Conservation (phyloP, 2,113 vertebrate genomes). For the Machaerirhynchus nigripectus region DNA sequence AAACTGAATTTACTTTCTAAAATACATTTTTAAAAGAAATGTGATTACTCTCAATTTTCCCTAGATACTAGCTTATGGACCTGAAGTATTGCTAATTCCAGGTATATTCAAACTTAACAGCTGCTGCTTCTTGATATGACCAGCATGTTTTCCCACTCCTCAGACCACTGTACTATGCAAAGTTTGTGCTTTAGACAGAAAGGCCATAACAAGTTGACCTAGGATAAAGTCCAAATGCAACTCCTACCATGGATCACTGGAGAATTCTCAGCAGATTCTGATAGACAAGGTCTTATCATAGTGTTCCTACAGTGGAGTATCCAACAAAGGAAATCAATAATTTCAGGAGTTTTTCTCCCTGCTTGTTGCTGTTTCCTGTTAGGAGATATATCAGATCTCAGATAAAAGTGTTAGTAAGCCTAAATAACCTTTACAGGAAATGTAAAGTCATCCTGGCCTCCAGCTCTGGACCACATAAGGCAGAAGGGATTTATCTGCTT, state of each 20-base stretch:
- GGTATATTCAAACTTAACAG: not conserved
- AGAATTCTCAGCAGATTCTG: not conserved
- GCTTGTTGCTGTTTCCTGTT: constrained; percentile 12
- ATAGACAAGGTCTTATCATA: not conserved
- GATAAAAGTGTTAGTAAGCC: constrained; percentile 22
- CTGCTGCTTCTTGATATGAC: not conserved
- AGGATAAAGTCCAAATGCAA: not conserved
- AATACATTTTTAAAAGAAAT: not conserved
- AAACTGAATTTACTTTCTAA: not conserved
- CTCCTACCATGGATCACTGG: not conserved
- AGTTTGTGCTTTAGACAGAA: not conserved
- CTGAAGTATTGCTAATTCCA: not conserved
- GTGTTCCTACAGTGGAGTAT: not conserved
- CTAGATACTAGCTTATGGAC: not conserved
- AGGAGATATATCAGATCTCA: not conserved
- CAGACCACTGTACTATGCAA: not conserved
- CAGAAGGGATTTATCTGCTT: not conserved
- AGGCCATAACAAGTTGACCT: not conserved
- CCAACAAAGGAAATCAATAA: constrained; percentile 24
- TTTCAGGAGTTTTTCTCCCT: not conserved
- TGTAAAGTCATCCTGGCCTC: constrained; percentile 9
- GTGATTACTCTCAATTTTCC: not conserved
- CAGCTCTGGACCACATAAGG: not conserved
- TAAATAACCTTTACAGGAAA: constrained; percentile 39
- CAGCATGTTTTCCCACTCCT: not conserved